Conservation (phyloP, 1,140 invertebrate genomes). For the Leucophenga varia region DNA sequence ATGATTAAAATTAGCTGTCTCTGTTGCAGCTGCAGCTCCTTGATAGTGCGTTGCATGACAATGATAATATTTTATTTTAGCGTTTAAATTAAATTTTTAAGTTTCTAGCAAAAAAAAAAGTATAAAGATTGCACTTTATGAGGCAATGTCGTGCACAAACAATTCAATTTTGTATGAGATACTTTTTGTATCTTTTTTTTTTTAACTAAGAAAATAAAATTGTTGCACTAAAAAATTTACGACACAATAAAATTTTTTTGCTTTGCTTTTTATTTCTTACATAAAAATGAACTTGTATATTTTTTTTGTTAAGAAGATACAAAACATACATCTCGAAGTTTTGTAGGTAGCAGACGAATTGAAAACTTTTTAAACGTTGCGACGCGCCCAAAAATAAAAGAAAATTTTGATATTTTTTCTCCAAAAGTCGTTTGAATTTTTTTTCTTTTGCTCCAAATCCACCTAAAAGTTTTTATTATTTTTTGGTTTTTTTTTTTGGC, state of each 20-base stretch:
- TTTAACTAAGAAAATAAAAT: conserved; percentile 1
- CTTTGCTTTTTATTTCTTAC: no score
- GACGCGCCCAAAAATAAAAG: conserved; percentile 1
- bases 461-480: conserved; percentile 34
- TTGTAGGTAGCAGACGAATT: neutral
- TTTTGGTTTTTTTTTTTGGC: neutral
- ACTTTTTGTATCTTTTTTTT: no score
- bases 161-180: conserved; percentile 49
- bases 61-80: conserved; percentile 52
- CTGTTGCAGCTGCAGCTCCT: no score
- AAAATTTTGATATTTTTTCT: conserved; percentile 26
- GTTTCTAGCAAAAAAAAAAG: conserved; percentile 19
- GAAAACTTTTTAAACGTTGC: neutral
- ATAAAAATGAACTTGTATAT: neutral
- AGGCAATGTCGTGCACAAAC: conserved; percentile 24
- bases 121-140: neutral
- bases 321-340: neutral
- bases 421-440: no score
- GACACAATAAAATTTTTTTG: no score
- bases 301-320: neutral
- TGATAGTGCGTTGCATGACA: no score
- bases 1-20: conserved; percentile 21
- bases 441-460: neutral
- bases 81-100: conserved; percentile 52
- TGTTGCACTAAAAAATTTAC: conserved; percentile 26